A percentile compares a stretch with the other conserved stretches of the same genome.
Conservation (phyloP, 2,113 vertebrate species). For the Centropristis striata region DNA sequence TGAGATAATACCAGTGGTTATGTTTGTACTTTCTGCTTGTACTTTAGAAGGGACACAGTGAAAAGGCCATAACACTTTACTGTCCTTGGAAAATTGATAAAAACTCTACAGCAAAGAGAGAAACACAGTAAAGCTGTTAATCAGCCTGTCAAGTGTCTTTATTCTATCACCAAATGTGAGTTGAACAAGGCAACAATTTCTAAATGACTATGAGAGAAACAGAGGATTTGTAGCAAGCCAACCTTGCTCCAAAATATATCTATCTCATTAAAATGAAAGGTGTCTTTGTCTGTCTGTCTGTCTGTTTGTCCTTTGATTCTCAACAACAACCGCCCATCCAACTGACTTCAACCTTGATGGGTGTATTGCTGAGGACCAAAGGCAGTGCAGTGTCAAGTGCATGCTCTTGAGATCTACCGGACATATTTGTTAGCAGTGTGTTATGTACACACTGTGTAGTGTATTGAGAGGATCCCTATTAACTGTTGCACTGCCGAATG, state of each 20-base stretch:
- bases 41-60: too few species aligned
- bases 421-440: too few species aligned
- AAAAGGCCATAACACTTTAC: neutral
- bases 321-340: neutral
- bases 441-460: too few species aligned
- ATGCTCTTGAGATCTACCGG: too few species aligned
- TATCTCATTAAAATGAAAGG: neutral
- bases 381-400: neutral
- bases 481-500: too few species aligned
- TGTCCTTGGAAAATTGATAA: neutral
- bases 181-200: neutral
- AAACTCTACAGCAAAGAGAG: neutral
- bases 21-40: neutral
- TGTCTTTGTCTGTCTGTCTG: neutral
- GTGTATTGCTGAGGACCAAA: neutral
- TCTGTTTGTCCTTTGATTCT: neutral
- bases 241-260: neutral
- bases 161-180: too few species aligned
- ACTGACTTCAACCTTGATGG: neutral
- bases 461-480: too few species aligned
- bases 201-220: neutral
- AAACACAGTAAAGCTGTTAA: neutral
- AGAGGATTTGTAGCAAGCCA: neutral
- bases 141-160: neutral
- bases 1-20: neutral